Evolutionary conservation across 2,797 vertebrate species (phyloP), one percentile per base, ranked within the genome.

Genomic region (Syngnathus rostellatus): DNA sequence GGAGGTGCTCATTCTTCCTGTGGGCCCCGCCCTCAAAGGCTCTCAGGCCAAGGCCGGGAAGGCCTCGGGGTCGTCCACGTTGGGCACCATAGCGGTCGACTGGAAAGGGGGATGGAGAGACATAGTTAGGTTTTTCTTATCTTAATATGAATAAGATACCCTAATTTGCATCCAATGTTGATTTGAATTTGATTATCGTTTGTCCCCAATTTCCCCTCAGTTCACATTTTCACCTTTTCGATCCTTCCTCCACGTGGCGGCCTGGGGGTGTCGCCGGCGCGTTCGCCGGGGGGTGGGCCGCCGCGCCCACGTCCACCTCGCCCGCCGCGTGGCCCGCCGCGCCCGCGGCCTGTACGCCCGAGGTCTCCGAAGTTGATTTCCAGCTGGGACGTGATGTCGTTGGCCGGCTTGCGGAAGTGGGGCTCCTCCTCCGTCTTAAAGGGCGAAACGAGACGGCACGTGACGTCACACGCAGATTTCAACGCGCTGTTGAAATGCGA

Each of bases 361-460:
- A 97, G 87, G 79, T 98, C 97, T 81, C 97, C 97, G 48, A 99
- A 99, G 89, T 99, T 99, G 81, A 99, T 99, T 92, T 99, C 97
- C 91, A 99, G 91, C 91, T 98, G 94, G 82, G 96, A 92, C 0
- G 97, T 99, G 69, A 99, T 99, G 86, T 99, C 97, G 40, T 99
- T 98, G 62, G 97, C 96, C 11, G 96, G 95, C 79, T 96, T 98
- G 73, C 97, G 93, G 92, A 96, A 95, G 89, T 98, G 96, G 81
- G 94, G 94, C 69, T 98, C 94, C 68, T 94, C 93, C 2, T 94
- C 91, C 0, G 81, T 83, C 81, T 95, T 89, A 70, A 89, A 87
- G 86, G 75, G 64, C 10, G 37, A 0, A 48, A 0, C 2, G 2
- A 1, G 6, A 39, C 4, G 8, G 7, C 9, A 39, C 4, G 19